Base-by-base conservation (phyloP, 2,113 vertebrate genomes). In the Prolemur simus region DNA sequence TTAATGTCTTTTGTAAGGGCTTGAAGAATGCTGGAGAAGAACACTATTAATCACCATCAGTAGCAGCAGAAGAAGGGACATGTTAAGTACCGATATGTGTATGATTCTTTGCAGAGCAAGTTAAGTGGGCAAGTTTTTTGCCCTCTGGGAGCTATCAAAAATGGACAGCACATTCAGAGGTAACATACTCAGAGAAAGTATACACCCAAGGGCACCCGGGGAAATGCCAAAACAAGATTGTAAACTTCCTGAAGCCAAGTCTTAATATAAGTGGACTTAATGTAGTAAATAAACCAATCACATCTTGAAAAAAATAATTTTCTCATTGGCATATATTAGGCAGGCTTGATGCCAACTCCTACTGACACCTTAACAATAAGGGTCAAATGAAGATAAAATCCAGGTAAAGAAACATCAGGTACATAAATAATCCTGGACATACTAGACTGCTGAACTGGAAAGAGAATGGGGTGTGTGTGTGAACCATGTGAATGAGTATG, bases 41-140 rank as follows among this genome's bases (percentile, higher is more conserved):
- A 83, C 17, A 68, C n/a, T 82, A 86, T 91, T 83, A 89, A 83
- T 96, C 78, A 97, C 39, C 54, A 87, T 73, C 54, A 90, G 47
- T 39, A 91, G 20, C 58, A 93, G 21, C 27, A 92, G 39, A 54
- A 94, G 32, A 87, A 97, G 97, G 20, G 39, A 66, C 23, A 49
- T 77, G 17, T 34, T 85, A 82, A 87, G 20, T 66, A 87, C 32
- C 77, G 82, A 87, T 69, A 69, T 76, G 29, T 49, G 45, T 64
- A 58, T 54, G 27, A 81, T 54, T 82, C n/a, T 87, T 52, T 92
- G 25, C 2, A 89, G 15, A 92, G 29, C 27, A 92, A 66, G 64
- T 58, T 69, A 84, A 87, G 13, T 21, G 73, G 49, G 12, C n/a
- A 91, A 94, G 7, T 69, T 54, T 32, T 52, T 77, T 90, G 49